Conservation (phyloP, 2,888 invertebrate species). For the Corbicula japonica region DNA sequence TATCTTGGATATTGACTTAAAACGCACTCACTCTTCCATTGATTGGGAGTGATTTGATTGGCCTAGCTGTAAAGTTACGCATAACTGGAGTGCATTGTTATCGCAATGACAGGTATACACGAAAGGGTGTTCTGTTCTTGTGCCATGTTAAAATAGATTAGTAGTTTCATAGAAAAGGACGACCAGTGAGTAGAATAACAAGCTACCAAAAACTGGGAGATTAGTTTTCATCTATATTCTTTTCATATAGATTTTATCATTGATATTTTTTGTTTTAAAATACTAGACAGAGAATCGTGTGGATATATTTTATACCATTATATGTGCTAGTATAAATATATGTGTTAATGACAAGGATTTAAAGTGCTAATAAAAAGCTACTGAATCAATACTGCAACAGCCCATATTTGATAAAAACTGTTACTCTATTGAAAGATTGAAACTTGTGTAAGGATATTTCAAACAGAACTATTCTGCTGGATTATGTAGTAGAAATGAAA, state of each 20-base stretch:
- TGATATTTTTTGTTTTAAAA: constrained; percentile 1
- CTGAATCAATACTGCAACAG: too few species aligned
- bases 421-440: too few species aligned
- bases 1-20: constrained; percentile 59
- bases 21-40: constrained; percentile 61
- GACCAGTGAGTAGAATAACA: constrained; percentile 32
- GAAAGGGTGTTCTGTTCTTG: constrained; percentile 42
- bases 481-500: too few species aligned
- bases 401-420: too few species aligned
- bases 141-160: constrained; percentile 44
- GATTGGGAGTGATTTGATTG: constrained; percentile 64
- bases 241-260: constrained; percentile 9
- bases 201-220: too few species aligned
- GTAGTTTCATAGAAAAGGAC: constrained; percentile 30
- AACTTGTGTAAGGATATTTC: too few species aligned
- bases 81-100: constrained; percentile 65
- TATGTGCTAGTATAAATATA: too few species aligned
- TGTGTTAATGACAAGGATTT: constrained; percentile 5
- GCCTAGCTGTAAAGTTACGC: constrained; percentile 58
- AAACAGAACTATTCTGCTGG: too few species aligned
- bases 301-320: too few species aligned
- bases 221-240: too few species aligned
- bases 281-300: too few species aligned
- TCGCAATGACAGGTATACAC: constrained; percentile 43
- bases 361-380: constrained; percentile 15